Conservation (phyloP, 2,113 vertebrate species). For the Sialia sialis region DNA sequence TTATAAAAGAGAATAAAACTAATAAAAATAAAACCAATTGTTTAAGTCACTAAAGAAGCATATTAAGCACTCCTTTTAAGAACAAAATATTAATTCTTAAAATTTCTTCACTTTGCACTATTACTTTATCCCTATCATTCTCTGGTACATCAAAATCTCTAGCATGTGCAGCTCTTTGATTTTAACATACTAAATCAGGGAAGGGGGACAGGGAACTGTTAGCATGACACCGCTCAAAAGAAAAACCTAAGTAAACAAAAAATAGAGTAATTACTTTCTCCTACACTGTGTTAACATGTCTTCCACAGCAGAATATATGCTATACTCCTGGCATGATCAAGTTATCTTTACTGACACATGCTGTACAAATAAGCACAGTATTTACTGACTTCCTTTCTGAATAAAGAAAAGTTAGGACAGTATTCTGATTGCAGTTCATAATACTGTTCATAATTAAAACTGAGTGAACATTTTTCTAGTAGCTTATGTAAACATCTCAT, state of each 20-base stretch:
- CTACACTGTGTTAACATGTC: not conserved
- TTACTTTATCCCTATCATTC: not conserved
- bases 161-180: not conserved
- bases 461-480: not conserved
- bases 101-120: not conserved
- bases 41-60: not conserved
- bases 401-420: not conserved
- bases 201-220: not conserved
- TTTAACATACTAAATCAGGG: not conserved
- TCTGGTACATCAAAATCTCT: not conserved
- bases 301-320: not conserved
- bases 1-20: not conserved
- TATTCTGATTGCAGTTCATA: not conserved
- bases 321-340: not conserved
- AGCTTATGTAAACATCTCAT: not conserved
- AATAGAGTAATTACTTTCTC: not conserved
- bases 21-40: not conserved
- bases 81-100: not conserved
- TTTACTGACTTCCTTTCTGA: not conserved
- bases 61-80: not conserved
- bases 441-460: not conserved
- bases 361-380: not conserved
- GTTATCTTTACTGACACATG: not conserved
- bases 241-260: not conserved
- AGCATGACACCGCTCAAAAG: fast-evolving